Conservation (phyloP, 2,888 invertebrate genomes). For the Cosmopolites sordidus region DNA sequence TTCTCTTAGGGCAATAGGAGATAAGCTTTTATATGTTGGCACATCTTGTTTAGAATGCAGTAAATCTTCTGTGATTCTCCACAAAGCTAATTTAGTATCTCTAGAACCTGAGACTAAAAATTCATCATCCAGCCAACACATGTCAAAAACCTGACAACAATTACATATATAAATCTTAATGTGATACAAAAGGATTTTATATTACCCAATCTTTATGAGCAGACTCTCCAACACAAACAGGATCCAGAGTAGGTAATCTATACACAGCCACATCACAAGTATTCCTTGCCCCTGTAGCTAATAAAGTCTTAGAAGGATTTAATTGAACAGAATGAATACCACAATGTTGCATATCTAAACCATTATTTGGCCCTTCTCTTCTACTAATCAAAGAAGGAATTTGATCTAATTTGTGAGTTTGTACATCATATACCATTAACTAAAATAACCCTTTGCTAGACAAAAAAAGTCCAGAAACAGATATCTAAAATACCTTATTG, state of each 20-base stretch:
- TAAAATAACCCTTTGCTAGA: conserved; percentile 42
- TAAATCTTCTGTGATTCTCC: conserved; percentile 65
- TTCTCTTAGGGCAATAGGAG: conserved; percentile 69
- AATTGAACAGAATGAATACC: conserved; percentile 93
- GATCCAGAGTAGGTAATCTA: conserved; percentile 89
- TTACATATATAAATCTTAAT: neutral
- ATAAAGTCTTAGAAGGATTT: conserved; percentile 84
- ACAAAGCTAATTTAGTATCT: conserved; percentile 85
- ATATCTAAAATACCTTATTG: conserved; percentile 67
- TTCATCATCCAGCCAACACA: conserved; percentile 95
- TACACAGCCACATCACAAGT: conserved; percentile 90
- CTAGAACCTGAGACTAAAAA: conserved; percentile 91
- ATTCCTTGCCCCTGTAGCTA: conserved; percentile 89
- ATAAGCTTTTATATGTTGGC: conserved; percentile 55
- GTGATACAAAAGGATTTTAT: neutral
- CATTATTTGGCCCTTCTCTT: conserved; percentile 49
- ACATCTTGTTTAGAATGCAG: conserved; percentile 50
- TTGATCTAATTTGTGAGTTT: conserved; percentile 78
- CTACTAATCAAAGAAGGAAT: conserved; percentile 79
- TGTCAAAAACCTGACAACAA: conserved; percentile 63
- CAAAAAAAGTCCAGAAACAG: conserved; percentile 4
- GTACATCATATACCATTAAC: conserved; percentile 89
- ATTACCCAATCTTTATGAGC: conserved; percentile 87
- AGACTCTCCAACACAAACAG: conserved; percentile 86
- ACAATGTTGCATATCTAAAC: conserved; percentile 62